These are phyloP conservation scores for Xiphophorus hellerii DNA, from an alignment of 2,113 vertebrate genomes.

Conservation along the genomic window DNA sequence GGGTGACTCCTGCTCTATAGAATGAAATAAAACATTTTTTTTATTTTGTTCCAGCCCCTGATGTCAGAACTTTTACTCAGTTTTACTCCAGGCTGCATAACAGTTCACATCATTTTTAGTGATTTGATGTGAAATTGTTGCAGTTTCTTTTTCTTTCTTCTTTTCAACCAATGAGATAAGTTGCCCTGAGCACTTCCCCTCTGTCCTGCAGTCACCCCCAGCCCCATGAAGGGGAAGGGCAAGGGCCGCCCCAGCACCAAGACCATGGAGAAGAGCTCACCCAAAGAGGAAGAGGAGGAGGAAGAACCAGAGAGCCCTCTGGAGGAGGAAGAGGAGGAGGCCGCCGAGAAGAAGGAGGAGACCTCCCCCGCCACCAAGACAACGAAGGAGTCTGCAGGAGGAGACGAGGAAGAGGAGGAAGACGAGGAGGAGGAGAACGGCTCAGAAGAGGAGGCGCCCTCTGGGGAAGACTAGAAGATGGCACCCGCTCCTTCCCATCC, in stretches of 20 bases:
- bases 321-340: slow-evolving; percentile 84
- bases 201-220: slow-evolving; percentile 88
- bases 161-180: too few relatives aligned
- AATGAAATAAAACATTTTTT: too few relatives aligned
- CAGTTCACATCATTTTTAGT: too few relatives aligned
- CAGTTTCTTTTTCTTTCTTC: too few relatives aligned
- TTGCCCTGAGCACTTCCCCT: too few relatives aligned
- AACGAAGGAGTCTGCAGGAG: slow-evolving; percentile 79
- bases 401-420: slow-evolving; percentile 84
- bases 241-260: slow-evolving; percentile 96
- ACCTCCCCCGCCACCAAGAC: slow-evolving; percentile 87
- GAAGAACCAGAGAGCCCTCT: slow-evolving; percentile 86
- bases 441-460: slow-evolving; percentile 95
- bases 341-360: slow-evolving; percentile 85
- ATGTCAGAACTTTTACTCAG: too few relatives aligned
- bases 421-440: slow-evolving; percentile 88
- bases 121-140: too few relatives aligned
- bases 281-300: slow-evolving; percentile 91
- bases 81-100: too few relatives aligned
- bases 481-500: slow-evolving; percentile 41
- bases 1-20: too few relatives aligned
- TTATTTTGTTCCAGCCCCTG: too few relatives aligned
- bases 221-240: slow-evolving; percentile 97
- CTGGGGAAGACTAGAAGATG: slow-evolving; percentile 94
- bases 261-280: slow-evolving; percentile 93